Evolutionary conservation across 2,113 vertebrate species (phyloP).

Genomic region (Uria lomvia): DNA sequence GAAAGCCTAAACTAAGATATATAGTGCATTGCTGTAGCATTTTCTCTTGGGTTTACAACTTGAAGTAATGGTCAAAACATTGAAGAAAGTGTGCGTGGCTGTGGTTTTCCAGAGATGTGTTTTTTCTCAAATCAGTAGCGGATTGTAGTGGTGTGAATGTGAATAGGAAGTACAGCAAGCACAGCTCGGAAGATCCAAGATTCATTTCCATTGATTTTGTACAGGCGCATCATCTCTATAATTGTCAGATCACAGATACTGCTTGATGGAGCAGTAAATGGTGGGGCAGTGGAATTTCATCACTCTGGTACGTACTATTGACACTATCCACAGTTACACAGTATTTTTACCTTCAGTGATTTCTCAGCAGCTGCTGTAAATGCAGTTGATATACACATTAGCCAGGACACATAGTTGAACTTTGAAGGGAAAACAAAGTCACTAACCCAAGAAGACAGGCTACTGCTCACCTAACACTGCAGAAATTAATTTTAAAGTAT

Average conservation of each 20-base stretch:
- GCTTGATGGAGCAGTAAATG: not conserved
- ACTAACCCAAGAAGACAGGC: not conserved
- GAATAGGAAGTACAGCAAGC: not conserved
- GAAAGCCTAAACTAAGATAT: not conserved
- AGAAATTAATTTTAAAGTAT: not conserved
- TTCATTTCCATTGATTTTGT: not conserved
- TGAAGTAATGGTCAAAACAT: not conserved
- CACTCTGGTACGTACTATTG: fast-evolving
- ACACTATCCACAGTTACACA: not conserved
- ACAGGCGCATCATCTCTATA: not conserved
- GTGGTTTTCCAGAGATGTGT: not conserved
- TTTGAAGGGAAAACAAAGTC: not conserved
- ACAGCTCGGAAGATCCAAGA: not conserved
- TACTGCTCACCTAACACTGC: not conserved
- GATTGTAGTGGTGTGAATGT: not conserved
- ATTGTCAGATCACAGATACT: not conserved
- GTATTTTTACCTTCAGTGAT: not conserved
- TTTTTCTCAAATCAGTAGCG: not conserved
- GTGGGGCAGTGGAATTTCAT: not conserved
- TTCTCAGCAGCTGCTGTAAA: not conserved
- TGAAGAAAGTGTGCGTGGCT: fast-evolving
- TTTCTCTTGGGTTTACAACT: not conserved
- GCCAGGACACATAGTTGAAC: not conserved
- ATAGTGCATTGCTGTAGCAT: not conserved
- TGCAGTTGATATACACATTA: not conserved